These are phyloP conservation scores for Adoxophyes honmai DNA, from an alignment of 1,140 invertebrate genomes.

Conservation along the genomic window DNA sequence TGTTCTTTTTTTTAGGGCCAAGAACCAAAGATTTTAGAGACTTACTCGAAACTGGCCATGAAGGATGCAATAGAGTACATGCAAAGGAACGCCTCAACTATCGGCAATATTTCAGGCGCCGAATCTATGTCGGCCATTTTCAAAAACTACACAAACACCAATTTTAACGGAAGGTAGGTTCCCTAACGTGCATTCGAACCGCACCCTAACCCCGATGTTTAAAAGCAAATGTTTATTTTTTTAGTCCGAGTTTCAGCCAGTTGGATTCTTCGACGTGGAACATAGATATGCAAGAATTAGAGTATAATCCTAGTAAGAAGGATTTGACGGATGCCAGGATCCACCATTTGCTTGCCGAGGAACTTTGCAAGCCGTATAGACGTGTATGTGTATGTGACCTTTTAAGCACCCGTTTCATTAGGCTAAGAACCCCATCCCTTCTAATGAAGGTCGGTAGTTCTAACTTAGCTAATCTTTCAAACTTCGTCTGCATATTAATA, in stretches of 20 bases:
- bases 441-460: no score
- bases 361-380: slow-evolving; percentile 92
- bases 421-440: not conserved
- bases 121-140: slow-evolving; percentile 94
- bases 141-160: slow-evolving; percentile 89
- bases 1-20: slow-evolving; percentile 78
- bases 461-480: not conserved
- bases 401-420: slow-evolving; percentile 14
- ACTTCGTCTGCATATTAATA: not conserved
- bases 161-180: slow-evolving; percentile 87
- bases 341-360: slow-evolving; percentile 94
- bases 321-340: slow-evolving; percentile 95
- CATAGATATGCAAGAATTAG: slow-evolving; percentile 94
- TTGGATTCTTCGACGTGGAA: slow-evolving; percentile 90
- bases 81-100: slow-evolving; percentile 88
- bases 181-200: not conserved
- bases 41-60: slow-evolving; percentile 95
- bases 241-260: slow-evolving; percentile 87
- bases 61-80: slow-evolving; percentile 95
- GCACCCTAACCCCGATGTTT: not conserved
- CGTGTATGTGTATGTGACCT: slow-evolving; percentile 81
- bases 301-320: slow-evolving; percentile 94
- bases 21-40: slow-evolving; percentile 96
- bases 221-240: slow-evolving; percentile 31
- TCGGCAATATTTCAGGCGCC: slow-evolving; percentile 88